Evolutionary conservation across 2,797 vertebrate genomes (phyloP).

Genomic region (Falco concolor): DNA sequence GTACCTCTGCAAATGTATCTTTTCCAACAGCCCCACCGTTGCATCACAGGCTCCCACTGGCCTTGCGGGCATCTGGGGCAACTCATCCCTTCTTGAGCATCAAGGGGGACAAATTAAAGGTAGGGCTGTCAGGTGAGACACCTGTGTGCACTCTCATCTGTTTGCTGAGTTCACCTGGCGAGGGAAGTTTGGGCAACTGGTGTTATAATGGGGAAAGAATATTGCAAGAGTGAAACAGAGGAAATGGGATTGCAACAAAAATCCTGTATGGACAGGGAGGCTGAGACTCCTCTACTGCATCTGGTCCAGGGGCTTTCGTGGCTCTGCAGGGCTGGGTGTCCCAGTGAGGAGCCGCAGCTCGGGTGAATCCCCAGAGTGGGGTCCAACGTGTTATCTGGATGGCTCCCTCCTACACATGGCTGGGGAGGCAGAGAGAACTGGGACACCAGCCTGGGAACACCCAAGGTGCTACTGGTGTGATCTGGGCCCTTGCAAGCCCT

Average conservation of each 20-base stretch:
- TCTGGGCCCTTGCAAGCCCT: background rate
- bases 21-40: background rate
- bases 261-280: background rate
- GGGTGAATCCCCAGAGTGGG: fast-evolving
- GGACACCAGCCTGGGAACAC: background rate
- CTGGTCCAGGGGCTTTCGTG: background rate
- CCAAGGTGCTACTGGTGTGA: background rate
- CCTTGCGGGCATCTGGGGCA: background rate
- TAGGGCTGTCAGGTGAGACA: background rate
- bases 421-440: background rate
- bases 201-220: background rate
- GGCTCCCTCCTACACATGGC: background rate
- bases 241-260: background rate
- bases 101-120: background rate
- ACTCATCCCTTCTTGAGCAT: background rate
- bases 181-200: background rate
- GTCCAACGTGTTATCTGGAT: background rate
- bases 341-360: background rate
- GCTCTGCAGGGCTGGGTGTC: background rate
- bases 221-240: background rate
- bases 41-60: fast-evolving
- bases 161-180: background rate
- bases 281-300: background rate
- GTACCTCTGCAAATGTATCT: background rate
- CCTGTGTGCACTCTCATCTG: too few relatives aligned